Evolutionary conservation across 2,113 vertebrate species (phyloP).

Genomic region (Australoheros scitulus): DNA sequence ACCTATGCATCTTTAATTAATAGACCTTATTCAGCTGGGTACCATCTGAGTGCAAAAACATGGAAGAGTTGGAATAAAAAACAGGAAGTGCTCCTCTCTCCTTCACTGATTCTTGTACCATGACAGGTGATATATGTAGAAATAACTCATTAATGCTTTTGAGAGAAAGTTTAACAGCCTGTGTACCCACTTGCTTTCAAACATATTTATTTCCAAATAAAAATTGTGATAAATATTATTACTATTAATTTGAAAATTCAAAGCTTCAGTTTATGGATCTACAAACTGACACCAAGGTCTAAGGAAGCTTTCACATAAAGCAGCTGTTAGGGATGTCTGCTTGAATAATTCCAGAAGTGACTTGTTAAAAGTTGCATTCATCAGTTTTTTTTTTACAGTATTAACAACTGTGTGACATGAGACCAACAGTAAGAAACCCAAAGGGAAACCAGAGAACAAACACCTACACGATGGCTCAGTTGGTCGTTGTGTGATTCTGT

Average conservation of each 20-base stretch:
- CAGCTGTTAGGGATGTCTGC: neutral
- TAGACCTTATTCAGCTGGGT: slow-evolving; percentile 69
- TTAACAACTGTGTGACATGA: neutral
- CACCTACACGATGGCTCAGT: neutral
- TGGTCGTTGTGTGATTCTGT: no score
- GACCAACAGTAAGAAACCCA: neutral
- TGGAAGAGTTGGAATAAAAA: slow-evolving; percentile 64
- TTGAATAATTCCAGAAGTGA: neutral
- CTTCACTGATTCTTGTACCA: slow-evolving; percentile 54
- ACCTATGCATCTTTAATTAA: slow-evolving; percentile 75
- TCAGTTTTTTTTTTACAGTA: neutral
- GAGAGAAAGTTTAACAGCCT: slow-evolving; percentile 10
- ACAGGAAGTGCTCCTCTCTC: slow-evolving; percentile 65
- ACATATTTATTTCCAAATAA: slow-evolving; percentile 25
- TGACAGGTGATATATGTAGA: slow-evolving; percentile 52
- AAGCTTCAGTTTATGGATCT: slow-evolving; percentile 23
- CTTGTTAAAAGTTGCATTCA: neutral
- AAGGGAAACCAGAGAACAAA: neutral
- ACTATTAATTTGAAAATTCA: slow-evolving; percentile 9
- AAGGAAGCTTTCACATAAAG: neutral
- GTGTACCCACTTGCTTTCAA: slow-evolving; percentile 1
- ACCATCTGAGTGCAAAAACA: slow-evolving; percentile 66
- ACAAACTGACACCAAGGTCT: neutral
- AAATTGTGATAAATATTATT: neutral
- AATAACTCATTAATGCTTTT: slow-evolving; percentile 19